A percentile compares a stretch with the other conserved stretches of the same genome.
These are phyloP conservation scores for Strigamia crassipes DNA, from an alignment of 2,888 invertebrate genomes.

Conservation along the genomic window DNA sequence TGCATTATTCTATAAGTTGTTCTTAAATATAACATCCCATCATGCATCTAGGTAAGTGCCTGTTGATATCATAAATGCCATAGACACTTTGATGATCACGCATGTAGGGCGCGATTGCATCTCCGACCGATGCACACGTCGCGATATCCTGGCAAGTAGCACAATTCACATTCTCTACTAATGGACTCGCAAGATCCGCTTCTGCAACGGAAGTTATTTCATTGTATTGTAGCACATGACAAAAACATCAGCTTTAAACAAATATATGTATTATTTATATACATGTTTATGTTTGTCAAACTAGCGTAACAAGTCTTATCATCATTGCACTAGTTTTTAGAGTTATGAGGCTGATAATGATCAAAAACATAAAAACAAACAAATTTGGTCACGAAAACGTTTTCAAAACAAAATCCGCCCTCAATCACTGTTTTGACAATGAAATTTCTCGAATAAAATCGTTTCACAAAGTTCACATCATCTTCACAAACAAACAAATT, in stretches of 20 bases:
- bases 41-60: slow-evolving; percentile 24
- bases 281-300: background rate
- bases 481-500: too few relatives aligned
- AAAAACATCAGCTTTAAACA: background rate
- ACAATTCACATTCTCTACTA: background rate
- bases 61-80: slow-evolving; percentile 34
- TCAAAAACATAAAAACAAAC: background rate
- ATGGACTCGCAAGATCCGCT: background rate
- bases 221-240: background rate
- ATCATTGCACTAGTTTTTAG: background rate
- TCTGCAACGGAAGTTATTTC: background rate
- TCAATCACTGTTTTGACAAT: too few relatives aligned
- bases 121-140: background rate
- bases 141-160: background rate
- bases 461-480: too few relatives aligned
- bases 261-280: background rate
- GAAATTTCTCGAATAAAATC: too few relatives aligned
- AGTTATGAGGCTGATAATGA: background rate
- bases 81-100: slow-evolving; percentile 12
- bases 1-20: slow-evolving; percentile 4
- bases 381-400: too few relatives aligned
- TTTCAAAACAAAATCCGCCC: too few relatives aligned
- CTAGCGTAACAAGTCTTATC: background rate
- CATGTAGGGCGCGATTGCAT: slow-evolving; percentile 10
- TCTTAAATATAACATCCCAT: slow-evolving; percentile 35